A percentile compares a stretch with the other conserved stretches of the same genome.
phyloP scores from a whole-genome alignment of 2,113 vertebrate genomes.

The Sebastes schlegelii region DNA sequence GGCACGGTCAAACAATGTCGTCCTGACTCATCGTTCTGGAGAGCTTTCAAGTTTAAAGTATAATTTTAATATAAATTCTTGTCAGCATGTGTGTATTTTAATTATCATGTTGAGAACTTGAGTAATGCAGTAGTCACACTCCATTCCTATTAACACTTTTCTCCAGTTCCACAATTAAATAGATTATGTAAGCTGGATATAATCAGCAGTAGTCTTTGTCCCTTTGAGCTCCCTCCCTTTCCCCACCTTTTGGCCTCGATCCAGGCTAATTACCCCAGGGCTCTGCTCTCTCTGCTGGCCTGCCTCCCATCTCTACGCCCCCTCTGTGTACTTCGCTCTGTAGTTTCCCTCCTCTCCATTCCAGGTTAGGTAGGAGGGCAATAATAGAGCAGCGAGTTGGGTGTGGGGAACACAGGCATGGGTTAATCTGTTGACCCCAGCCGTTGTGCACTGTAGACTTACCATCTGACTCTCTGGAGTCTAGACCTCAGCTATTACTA shows the following conservation, averaged over 20 bases:
- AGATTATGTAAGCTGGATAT: slow-evolving; percentile 26
- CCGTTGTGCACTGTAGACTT: slow-evolving; percentile 66
- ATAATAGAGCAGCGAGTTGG: slow-evolving; percentile 68
- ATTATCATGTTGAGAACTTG: background rate
- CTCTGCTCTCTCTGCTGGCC: slow-evolving; percentile 54
- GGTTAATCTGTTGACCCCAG: slow-evolving; percentile 82
- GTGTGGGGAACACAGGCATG: slow-evolving; percentile 58
- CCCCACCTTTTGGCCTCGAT: slow-evolving; percentile 74
- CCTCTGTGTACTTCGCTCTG: slow-evolving; percentile 47
- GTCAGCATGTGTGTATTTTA: background rate
- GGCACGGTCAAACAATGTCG: background rate
- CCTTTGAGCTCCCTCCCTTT: slow-evolving; percentile 15
- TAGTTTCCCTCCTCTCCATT: slow-evolving; percentile 54
- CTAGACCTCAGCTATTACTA: slow-evolving; percentile 59
- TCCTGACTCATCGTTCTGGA: background rate
- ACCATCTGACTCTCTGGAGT: slow-evolving; percentile 63
- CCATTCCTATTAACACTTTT: slow-evolving; percentile 1
- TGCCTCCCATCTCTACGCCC: slow-evolving; percentile 23
- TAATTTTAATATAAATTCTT: background rate
- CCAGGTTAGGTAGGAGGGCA: slow-evolving; percentile 47
- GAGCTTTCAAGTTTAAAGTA: background rate
- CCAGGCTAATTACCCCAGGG: slow-evolving; percentile 76
- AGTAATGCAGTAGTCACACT: background rate
- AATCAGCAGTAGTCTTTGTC: slow-evolving; percentile 39
- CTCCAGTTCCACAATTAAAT: slow-evolving; percentile 20